phyloP scores from a whole-genome alignment of 2,888 invertebrate species.

The Chaetoderma sp. region DNA sequence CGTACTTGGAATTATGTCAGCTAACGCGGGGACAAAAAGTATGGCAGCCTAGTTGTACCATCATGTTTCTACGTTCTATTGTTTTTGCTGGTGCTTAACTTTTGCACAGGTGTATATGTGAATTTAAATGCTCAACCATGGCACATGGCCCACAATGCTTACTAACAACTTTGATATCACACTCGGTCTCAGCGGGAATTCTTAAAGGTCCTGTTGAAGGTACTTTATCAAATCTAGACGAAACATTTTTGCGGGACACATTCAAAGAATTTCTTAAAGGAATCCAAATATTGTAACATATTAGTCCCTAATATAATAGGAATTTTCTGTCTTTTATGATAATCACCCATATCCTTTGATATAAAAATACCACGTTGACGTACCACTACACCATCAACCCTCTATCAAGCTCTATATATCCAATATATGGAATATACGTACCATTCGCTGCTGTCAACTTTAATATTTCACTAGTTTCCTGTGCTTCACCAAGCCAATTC shows the following conservation, averaged over 20 bases:
- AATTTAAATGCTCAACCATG: background rate
- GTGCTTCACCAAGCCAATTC: background rate
- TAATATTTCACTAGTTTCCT: background rate
- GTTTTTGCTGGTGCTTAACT: too few species aligned
- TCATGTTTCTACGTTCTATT: too few species aligned
- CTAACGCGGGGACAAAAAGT: too few species aligned
- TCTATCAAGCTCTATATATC: constrained; percentile 1
- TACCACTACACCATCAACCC: background rate
- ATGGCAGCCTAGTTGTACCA: too few species aligned
- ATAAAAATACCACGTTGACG: background rate
- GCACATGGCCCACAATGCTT: constrained; percentile 1
- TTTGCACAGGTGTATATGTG: too few species aligned
- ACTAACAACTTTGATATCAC: background rate
- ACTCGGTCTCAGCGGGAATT: background rate
- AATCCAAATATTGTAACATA: background rate
- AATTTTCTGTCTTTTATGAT: background rate
- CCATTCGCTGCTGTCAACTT: background rate
- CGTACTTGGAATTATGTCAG: too few species aligned
- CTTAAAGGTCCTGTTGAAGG: background rate
- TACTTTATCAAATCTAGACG: too few species aligned
- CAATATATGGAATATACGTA: background rate
- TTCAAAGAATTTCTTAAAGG: background rate
- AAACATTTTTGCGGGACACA: background rate
- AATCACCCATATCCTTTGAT: background rate
- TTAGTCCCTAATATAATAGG: background rate